phyloP scores from a whole-genome alignment of 2,113 vertebrate genomes.

The Pseudopodoces humilis region DNA sequence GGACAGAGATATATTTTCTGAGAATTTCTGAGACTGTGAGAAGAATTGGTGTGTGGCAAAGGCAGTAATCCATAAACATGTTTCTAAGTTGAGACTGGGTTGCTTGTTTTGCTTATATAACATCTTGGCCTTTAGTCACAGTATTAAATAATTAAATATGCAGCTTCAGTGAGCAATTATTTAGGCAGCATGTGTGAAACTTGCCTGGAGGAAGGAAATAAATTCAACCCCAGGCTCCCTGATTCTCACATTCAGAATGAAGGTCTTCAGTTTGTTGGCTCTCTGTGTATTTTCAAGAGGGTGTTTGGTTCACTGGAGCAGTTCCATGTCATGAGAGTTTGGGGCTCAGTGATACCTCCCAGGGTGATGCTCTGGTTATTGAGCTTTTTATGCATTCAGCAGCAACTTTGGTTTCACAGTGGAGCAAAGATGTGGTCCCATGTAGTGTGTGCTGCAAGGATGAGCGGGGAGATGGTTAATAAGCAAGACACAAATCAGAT shows the following conservation, averaged over 20 bases:
- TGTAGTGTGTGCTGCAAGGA: rapidly evolving
- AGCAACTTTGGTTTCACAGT: neutral
- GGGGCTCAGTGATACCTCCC: neutral
- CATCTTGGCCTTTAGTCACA: slow-evolving; percentile 60
- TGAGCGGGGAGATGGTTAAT: neutral
- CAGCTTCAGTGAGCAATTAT: slow-evolving; percentile 67
- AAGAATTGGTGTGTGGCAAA: neutral
- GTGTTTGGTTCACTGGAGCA: slow-evolving; percentile 4
- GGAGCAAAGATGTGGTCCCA: neutral
- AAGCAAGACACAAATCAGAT: neutral
- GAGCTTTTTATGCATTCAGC: neutral
- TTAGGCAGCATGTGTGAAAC: slow-evolving; percentile 56
- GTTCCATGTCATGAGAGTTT: neutral
- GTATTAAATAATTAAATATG: slow-evolving; percentile 76
- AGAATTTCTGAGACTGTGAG: neutral
- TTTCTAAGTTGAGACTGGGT: neutral
- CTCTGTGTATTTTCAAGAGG: slow-evolving; percentile 3
- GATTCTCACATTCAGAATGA: slow-evolving; percentile 29
- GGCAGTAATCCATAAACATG: slow-evolving; percentile 22
- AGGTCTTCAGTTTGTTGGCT: slow-evolving; percentile 20
- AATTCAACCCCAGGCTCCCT: slow-evolving; percentile 51
- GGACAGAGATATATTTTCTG: neutral
- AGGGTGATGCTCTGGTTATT: neutral
- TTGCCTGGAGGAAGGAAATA: slow-evolving; percentile 66
- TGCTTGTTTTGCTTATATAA: slow-evolving; percentile 42